Base-by-base conservation (phyloP, 2,113 vertebrate species). In the Anthoscopus minutus region DNA sequence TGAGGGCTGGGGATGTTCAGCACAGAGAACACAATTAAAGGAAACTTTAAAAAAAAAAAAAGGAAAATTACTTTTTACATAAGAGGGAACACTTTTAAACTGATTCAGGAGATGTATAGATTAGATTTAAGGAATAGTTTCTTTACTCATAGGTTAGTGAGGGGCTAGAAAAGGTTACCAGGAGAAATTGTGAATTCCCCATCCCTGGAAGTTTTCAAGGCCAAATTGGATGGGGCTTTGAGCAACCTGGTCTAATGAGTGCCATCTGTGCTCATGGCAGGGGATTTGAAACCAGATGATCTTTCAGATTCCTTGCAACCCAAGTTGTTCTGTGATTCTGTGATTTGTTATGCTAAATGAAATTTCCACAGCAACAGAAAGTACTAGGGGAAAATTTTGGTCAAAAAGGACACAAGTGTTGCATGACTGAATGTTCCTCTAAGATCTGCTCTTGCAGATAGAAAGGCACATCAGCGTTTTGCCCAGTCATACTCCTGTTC, bases 361-460 rank as follows among this genome's bases (percentile, higher is more conserved):
- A 71, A 74, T 42, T 48, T 7, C 19, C 66, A 72, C 5, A 76
- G 13, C 44, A 54, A 70, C 10, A 72, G 48, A 33, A 83, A 67
- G 45, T 60, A 35, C 50, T 35, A 76, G 5, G 16, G 30, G 15
- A 50, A 77, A 51, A 27, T 1, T 66, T 48, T 57, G 13, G 4
- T 48, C 10, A 23, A 37, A 81, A 80, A 51, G 13, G 45, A 13
- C 45, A 28, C 13, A 48, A 21, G 35, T 65, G n/a, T 48, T 86
- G 8, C 45, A 6, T 78, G n/a, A 89, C 48, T 84, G 83, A 79
- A 72, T 83, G 54, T 90, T 91, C 65, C 54, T 71, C 3, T 93
- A 94, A 60, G 64, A 81, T 83, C 42, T 96, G 54, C 50, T 97
- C 97, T 88, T 87, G 73, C 86, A 95, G 57, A 69, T 96, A 87